phyloP scores from a whole-genome alignment of 2,888 invertebrate species.

The Eretmocerus hayati region DNA sequence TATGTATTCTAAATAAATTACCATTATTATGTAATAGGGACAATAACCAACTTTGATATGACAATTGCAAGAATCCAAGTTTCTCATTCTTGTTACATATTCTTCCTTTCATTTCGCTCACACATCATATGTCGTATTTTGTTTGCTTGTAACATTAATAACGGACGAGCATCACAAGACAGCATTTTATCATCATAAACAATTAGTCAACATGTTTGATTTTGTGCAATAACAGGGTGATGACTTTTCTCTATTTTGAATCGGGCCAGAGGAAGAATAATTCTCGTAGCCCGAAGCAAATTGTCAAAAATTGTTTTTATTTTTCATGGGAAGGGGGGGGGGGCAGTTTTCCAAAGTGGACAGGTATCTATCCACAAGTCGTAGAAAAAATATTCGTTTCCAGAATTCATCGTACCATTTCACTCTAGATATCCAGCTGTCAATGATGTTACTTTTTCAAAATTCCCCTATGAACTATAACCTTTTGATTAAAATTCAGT shows the following conservation, averaged over 20 bases:
- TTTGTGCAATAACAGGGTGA: slow-evolving; percentile 36
- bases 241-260: slow-evolving; percentile 15
- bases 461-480: not conserved
- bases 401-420: too few relatives aligned
- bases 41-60: slow-evolving; percentile 47
- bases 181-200: slow-evolving; percentile 25
- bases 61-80: slow-evolving; percentile 25
- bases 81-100: slow-evolving; percentile 1
- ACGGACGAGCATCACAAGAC: slow-evolving; percentile 28
- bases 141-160: not conserved
- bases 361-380: not conserved
- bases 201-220: slow-evolving; percentile 34
- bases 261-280: not conserved
- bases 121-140: not conserved
- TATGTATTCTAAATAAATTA: slow-evolving; percentile 46
- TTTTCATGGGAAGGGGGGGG: not conserved
- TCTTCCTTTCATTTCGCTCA: not conserved
- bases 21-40: slow-evolving; percentile 40
- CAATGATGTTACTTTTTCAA: not conserved
- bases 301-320: not conserved
- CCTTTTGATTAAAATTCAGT: too few relatives aligned
- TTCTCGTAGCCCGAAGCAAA: slow-evolving; percentile 3
- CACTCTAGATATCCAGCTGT: too few relatives aligned
- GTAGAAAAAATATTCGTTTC: slow-evolving; percentile 15
- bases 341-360: not conserved